Conservation (phyloP, 2,797 vertebrate genomes). For the Leptodactylus fallax region DNA sequence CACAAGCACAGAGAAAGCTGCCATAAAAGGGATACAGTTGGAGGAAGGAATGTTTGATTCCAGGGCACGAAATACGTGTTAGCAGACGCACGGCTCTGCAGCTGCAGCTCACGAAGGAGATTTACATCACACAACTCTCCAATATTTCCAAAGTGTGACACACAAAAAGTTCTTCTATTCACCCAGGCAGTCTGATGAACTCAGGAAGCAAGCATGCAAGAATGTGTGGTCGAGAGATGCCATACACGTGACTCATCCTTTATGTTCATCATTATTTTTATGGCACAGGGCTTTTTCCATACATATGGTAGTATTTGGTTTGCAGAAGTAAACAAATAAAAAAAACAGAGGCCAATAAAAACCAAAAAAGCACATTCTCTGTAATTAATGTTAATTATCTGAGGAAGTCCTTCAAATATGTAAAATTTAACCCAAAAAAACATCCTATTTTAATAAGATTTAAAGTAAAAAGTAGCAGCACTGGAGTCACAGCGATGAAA, state of each 20-base stretch:
- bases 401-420: neutral
- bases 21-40: conserved; percentile 57
- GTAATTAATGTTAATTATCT: neutral
- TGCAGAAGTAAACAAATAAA: conserved; percentile 2
- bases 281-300: neutral
- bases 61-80: conserved; percentile 26
- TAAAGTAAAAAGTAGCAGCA: neutral
- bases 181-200: neutral
- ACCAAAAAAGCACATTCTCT: neutral
- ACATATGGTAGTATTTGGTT: neutral
- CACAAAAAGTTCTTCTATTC: neutral
- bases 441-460: neutral
- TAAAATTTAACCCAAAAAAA: neutral
- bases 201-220: neutral
- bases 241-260: conserved; percentile 3
- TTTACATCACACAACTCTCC: conserved; percentile 2
- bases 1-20: conserved; percentile 11
- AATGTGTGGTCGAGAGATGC: neutral
- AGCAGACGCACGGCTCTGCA: conserved; percentile 18
- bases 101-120: neutral
- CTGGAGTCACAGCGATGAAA: no score
- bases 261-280: neutral
- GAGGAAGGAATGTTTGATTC: conserved; percentile 53
- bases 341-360: neutral
- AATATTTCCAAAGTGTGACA: neutral